Conservation (phyloP, 2,888 invertebrate genomes). For the Byasa hedistus region DNA sequence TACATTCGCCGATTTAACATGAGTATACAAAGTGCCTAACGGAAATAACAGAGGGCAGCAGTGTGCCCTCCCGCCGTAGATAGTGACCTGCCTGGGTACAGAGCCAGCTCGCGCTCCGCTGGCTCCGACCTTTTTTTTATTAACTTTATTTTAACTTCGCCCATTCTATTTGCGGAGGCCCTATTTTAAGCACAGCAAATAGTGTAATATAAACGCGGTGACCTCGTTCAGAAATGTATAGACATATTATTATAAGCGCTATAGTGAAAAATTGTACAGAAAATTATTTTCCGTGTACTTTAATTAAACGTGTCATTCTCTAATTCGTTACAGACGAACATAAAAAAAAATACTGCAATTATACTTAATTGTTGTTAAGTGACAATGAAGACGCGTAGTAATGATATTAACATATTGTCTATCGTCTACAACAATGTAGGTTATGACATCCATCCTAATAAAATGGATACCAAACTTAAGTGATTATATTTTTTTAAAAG, state of each 20-base stretch:
- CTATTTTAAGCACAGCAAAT: constrained; percentile 3
- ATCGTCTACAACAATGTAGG: too few relatives aligned
- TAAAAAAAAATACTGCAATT: too few relatives aligned
- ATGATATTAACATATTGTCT: too few relatives aligned
- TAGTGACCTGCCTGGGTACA: background rate
- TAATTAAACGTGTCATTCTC: too few relatives aligned
- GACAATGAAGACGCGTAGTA: too few relatives aligned
- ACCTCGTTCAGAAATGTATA: background rate
- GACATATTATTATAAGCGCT: background rate
- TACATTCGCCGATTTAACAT: too few relatives aligned
- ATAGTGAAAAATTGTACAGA: background rate
- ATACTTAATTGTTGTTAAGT: too few relatives aligned
- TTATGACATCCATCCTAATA: too few relatives aligned
- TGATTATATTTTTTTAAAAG: too few relatives aligned
- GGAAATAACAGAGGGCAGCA: constrained; percentile 2
- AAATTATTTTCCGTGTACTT: too few relatives aligned
- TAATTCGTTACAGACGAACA: too few relatives aligned
- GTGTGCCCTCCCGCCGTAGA: background rate
- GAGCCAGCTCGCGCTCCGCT: background rate
- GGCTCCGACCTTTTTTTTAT: constrained; percentile 7
- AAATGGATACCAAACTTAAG: too few relatives aligned
- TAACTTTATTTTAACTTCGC: constrained; percentile 8
- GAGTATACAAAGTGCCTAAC: background rate
- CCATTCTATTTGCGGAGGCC: constrained; percentile 7
- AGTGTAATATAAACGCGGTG: background rate